Percentiles rank a stretch among this genome's conserved stretches.
phyloP scores from a whole-genome alignment of 2,888 invertebrate species.

The Serripes groenlandicus region DNA sequence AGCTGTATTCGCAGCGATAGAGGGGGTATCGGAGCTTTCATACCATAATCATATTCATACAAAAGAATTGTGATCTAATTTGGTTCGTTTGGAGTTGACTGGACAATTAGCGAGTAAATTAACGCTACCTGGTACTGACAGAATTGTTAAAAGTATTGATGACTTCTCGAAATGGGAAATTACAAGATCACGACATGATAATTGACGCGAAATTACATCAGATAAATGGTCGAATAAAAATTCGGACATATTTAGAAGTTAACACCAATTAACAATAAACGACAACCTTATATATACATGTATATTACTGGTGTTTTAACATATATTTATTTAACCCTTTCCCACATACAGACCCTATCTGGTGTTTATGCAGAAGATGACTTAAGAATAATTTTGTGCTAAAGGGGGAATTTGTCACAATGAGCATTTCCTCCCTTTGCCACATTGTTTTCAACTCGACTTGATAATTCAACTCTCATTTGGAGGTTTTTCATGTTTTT shows the following conservation, averaged over 20 bases:
- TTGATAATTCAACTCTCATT: too few species aligned
- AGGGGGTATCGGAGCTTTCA: conserved; percentile 66
- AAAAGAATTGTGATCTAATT: conserved; percentile 65
- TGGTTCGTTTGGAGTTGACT: conserved; percentile 56
- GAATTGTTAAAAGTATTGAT: conserved; percentile 15
- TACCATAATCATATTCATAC: conserved; percentile 67
- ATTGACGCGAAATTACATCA: background rate
- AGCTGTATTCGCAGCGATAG: conserved; percentile 55
- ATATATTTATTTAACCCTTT: too few species aligned
- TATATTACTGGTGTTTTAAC: too few species aligned
- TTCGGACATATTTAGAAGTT: too few species aligned
- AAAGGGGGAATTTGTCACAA: background rate
- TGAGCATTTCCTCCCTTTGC: background rate
- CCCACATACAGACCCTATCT: too few species aligned
- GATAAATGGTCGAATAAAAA: too few species aligned
- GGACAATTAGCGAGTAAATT: conserved; percentile 65
- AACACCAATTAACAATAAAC: too few species aligned
- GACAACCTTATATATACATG: too few species aligned
- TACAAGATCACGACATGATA: background rate
- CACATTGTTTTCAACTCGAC: too few species aligned
- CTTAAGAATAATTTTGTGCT: background rate
- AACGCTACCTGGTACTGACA: conserved; percentile 49
- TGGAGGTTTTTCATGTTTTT: too few species aligned
- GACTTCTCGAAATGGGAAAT: conserved; percentile 11
- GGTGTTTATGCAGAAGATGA: too few species aligned